These are phyloP conservation scores for Glyphotaelius pellucidus DNA, from an alignment of 2,888 invertebrate species.

Conservation along the genomic window DNA sequence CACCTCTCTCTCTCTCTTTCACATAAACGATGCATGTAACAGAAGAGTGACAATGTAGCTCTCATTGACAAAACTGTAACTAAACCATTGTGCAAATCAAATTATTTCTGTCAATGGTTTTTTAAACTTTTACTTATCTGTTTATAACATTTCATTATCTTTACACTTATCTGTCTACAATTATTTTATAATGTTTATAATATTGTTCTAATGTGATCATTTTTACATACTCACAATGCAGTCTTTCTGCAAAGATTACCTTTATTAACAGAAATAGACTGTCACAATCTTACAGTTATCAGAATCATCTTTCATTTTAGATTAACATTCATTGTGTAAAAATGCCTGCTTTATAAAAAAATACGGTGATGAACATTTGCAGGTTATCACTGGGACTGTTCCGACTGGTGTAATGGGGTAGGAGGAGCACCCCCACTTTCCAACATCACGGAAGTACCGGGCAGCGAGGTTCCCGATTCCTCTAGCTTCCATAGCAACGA, in stretches of 20 bases:
- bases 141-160: background rate
- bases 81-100: background rate
- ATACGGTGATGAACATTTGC: background rate
- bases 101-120: background rate
- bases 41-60: background rate
- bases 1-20: background rate
- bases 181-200: too few species aligned
- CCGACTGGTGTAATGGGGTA: constrained; percentile 88
- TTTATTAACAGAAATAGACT: background rate
- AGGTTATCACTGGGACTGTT: constrained; percentile 97
- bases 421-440: constrained; percentile 85
- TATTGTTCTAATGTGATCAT: background rate
- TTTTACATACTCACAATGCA: background rate
- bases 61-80: background rate
- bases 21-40: background rate
- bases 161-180: too few species aligned
- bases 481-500: constrained; percentile 90
- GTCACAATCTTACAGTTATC: background rate
- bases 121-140: background rate
- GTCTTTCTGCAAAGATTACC: background rate
- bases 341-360: background rate
- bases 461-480: constrained; percentile 93
- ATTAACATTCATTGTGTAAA: background rate
- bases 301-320: background rate
- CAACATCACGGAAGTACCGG: constrained; percentile 94